A percentile compares a stretch with the other conserved stretches of the same genome.
These are phyloP conservation scores for Tonatia bakeri DNA, from an alignment of 2,113 vertebrate species.

Conservation along the genomic window DNA sequence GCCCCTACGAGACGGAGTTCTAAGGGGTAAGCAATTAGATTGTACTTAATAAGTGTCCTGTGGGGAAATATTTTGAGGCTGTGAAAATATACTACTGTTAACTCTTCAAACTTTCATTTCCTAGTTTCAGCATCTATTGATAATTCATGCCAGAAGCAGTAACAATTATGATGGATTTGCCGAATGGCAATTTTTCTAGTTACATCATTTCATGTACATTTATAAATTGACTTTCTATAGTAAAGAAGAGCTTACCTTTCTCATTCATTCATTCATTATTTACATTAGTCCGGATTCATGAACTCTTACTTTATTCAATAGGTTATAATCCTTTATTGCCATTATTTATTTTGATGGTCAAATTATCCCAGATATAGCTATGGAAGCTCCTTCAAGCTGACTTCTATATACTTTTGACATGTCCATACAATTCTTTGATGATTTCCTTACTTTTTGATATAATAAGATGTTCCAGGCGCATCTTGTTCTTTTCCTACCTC, in stretches of 20 bases:
- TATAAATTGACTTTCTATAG: background rate
- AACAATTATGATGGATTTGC: background rate
- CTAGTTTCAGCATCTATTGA: background rate
- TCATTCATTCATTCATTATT: background rate
- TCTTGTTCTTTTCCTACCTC: background rate
- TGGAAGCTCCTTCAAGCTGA: background rate
- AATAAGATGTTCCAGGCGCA: background rate
- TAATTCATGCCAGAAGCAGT: conserved; percentile 10
- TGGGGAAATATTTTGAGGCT: background rate
- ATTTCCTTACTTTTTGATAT: background rate
- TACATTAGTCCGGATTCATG: background rate
- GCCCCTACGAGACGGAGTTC: background rate
- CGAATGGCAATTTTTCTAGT: background rate
- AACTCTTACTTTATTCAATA: background rate
- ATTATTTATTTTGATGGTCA: background rate
- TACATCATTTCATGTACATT: background rate
- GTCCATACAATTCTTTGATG: background rate
- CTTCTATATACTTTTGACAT: background rate
- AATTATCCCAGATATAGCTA: background rate
- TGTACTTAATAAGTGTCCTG: background rate
- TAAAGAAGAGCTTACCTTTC: background rate
- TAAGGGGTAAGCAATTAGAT: background rate
- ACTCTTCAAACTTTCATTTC: background rate
- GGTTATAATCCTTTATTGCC: background rate
- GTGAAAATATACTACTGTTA: background rate